These are phyloP conservation scores for Brachyhypopomus occidentalis DNA, from an alignment of 2,113 vertebrate species.

Conservation along the genomic window DNA sequence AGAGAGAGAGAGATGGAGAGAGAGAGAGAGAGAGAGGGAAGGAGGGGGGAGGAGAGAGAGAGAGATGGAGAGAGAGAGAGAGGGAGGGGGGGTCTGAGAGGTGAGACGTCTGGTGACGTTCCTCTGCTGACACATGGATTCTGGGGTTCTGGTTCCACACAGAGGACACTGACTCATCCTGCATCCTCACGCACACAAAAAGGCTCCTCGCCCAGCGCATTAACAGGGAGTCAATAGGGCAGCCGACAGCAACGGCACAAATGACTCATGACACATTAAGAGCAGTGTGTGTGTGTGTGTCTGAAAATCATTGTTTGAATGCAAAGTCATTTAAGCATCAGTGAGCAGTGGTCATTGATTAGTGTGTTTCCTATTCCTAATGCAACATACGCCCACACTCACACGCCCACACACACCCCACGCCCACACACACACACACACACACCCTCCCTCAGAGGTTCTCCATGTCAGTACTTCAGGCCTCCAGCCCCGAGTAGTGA, in stretches of 20 bases:
- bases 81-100: too few relatives aligned
- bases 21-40: too few relatives aligned
- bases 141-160: too few relatives aligned
- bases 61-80: too few relatives aligned
- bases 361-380: background rate
- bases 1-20: too few relatives aligned
- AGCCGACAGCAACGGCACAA: background rate
- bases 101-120: too few relatives aligned
- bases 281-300: background rate
- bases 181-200: constrained; percentile 18
- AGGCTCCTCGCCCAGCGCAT: background rate
- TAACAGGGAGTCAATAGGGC: too few relatives aligned
- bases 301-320: background rate
- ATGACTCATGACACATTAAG: constrained; percentile 26
- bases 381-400: too few relatives aligned
- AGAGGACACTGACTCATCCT: too few relatives aligned
- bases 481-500: background rate
- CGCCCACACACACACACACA: background rate
- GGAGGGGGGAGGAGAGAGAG: too few relatives aligned
- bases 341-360: background rate
- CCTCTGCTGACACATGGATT: too few relatives aligned
- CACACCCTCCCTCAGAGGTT: background rate
- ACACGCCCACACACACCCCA: too few relatives aligned
- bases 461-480: background rate
- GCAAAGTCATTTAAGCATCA: background rate